Evolutionary conservation across 2,113 vertebrate species (phyloP), one percentile per base, ranked within the genome.

Genomic region (Saguinus imperator): DNA sequence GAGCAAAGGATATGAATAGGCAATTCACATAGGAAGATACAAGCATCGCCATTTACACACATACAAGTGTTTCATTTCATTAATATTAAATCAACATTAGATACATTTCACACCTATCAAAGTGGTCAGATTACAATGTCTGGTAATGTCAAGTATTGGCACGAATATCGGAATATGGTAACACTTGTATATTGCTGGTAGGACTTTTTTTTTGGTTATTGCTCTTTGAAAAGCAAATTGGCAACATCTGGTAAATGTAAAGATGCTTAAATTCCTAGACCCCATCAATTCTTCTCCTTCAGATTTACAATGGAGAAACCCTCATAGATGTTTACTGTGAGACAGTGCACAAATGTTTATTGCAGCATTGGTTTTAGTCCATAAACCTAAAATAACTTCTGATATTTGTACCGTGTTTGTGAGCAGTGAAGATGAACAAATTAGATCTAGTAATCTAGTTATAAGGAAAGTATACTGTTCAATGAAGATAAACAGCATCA

Each of bases 1-100:
- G 40, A 76, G 93, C 84, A 87, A 89, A 87, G 35, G 91, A 18
- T 92, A 57, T 9, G 80, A 95, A 96, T 77, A 76, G 79, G 68
- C 29, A 89, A 35, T 94, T 85, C 75, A 83, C 29, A 52, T 70
- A 77, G n/a, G 48, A 88, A 81, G 77, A 89, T 40, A 57, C 1
- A 70, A 20, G 52, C 73, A 45, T 92, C 35, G 23, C 43, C 25
- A 73, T 48, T 87, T 66, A 66, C 48, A 85, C 20, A 55, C 14
- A 86, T 50, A 73, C 21, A 94, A 84, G 64, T 64, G 21, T 16
- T 94, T 88, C 8, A 23, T 64, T n/a, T 96, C 9, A 20, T 48
- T 95, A 75, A 43, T 88, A 70, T 43, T 72, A 79, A 82, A 83
- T 72, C 50, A 58, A 57, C 81, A n/a, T 87, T 77, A 85, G 29